Evolutionary conservation across 2,797 vertebrate genomes (phyloP).

Genomic region (Nannoperca australis): DNA sequence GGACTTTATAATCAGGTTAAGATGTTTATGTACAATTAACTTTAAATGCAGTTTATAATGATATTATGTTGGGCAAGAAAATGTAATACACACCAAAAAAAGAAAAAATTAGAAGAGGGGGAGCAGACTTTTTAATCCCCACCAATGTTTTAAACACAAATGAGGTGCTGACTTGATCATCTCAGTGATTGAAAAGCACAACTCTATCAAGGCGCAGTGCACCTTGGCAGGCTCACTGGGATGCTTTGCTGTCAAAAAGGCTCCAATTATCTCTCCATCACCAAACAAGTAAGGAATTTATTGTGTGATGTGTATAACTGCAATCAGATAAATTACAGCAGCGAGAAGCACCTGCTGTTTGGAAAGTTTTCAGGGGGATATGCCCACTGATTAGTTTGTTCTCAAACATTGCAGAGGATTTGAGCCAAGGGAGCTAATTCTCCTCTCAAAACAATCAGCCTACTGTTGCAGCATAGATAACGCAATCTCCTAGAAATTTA

Average conservation of each 20-base stretch:
- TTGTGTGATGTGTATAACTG: slow-evolving; percentile 57
- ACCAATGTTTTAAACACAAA: slow-evolving; percentile 40
- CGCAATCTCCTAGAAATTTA: slow-evolving; percentile 1
- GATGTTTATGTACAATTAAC: slow-evolving; percentile 78
- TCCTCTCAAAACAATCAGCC: slow-evolving; percentile 55
- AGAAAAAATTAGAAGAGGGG: background rate
- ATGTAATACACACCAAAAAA: slow-evolving; percentile 46
- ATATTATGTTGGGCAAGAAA: slow-evolving; percentile 70
- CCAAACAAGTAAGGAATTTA: slow-evolving; percentile 55
- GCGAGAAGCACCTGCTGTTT: slow-evolving; percentile 66
- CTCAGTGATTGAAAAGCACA: slow-evolving; percentile 36
- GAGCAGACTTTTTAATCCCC: slow-evolving; percentile 25
- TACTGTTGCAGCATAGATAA: slow-evolving; percentile 50
- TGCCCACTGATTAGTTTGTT: slow-evolving; percentile 71
- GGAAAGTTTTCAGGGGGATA: slow-evolving; percentile 65
- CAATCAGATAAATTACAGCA: slow-evolving; percentile 63
- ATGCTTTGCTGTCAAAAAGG: slow-evolving; percentile 57
- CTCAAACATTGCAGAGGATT: slow-evolving; percentile 72
- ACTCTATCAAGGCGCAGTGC: slow-evolving; percentile 41
- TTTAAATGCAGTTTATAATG: slow-evolving; percentile 84
- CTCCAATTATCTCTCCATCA: slow-evolving; percentile 74
- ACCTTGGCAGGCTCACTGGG: slow-evolving; percentile 44
- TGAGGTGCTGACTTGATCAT: slow-evolving; percentile 46
- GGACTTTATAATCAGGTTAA: slow-evolving; percentile 88
- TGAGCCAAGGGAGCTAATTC: slow-evolving; percentile 58